Base-by-base conservation (phyloP, 1,140 invertebrate species). In the Sarcophaga bullata region DNA sequence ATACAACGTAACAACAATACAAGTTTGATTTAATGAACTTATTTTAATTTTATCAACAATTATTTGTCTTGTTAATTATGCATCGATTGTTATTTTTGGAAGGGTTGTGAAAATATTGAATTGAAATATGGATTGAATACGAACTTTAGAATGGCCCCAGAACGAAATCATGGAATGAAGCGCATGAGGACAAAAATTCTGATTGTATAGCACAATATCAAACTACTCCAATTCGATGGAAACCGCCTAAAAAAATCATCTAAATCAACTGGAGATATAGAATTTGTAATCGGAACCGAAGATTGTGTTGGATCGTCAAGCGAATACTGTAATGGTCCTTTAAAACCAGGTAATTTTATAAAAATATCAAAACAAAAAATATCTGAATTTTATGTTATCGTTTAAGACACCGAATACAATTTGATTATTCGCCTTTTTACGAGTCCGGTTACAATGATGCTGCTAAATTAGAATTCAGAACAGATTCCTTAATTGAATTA, bases 341-440 rank as follows among this genome's bases (percentile, higher is more conserved):
- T 93, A 4, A 86, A 90, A 46, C 85, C 92, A 3, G 85, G 88
- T 46, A 89, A 90, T 17, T 25, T 68, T 8, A 19, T 6, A 75
- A 46, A 15, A 13, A 75, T 37, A 75, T 8, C 37, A 8, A 75
- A 8, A 62, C 1, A n/a, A 82, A 4, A 13, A 80, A 80, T 19
- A n/a, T 4, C 46, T 11, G 52, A 25, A 10, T 58, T 3, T 49
- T 50, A 46, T 9, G 19, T 13, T 52, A 7, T 80, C 47, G 25
- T 62, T 52, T n/a, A 48, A 76, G 86, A 89, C 15, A 89, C 91
- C 11, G 90, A 90, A 81, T 93, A 93, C 82, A 86, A 91, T 15
- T 86, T 93, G 48, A 91, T 91, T 81, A 90, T 93, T 73, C 86
- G 92, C 49, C 90, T 92, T 2, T 93, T 92, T 52, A 91, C 90